Base-by-base conservation (phyloP, 2,888 invertebrate species). In the Drosophila diplacantha region DNA sequence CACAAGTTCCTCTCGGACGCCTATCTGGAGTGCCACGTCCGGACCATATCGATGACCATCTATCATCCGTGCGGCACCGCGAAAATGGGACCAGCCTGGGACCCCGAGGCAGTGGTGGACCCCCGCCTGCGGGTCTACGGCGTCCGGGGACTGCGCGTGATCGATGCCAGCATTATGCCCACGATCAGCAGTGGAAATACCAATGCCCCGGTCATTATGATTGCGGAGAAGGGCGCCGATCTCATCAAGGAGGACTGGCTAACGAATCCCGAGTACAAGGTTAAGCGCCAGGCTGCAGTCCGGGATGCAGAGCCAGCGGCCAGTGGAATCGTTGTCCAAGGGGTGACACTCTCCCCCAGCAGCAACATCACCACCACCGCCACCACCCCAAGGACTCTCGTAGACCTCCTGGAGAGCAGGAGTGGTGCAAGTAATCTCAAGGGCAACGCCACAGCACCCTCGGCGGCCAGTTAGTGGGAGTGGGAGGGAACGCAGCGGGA, bases 191-290 rank as follows among this genome's bases (percentile, higher is more conserved):
- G 95, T 81, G 96, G 96, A 8, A 96, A 96, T 84, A 96, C 96
- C 1, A 96, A 96, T 86, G 96, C 96, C 0, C 95, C 96, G 0
- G 93, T 93, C n/a, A 95, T 96, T 50, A 96, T 96, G 96, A 94
- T 96, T 31, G 96, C 92, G 0, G 96, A 96, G 84, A 96, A 96
- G 85, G 96, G 95, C 6, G 91, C 96, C 0, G 96, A 96, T 89
- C 89, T 96, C 81, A 92, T 96, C 59, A 96, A 96, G 87, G 92
- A 93, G 87, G 95, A 95, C 87, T 96, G 95, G 95, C 92, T 73
- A 79, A 88, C 74, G 14, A 88, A 87, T 83, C 87, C 87, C 4
- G 87, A 85, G 47, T 87, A 88, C 61, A 84, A 81, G 56, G 72
- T 77, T 4, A 81, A 81, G 41, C 71, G 78, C 0, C 73, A 74